Evolutionary conservation across 2,113 vertebrate genomes (phyloP).

Genomic region (Sylvietta virens): DNA sequence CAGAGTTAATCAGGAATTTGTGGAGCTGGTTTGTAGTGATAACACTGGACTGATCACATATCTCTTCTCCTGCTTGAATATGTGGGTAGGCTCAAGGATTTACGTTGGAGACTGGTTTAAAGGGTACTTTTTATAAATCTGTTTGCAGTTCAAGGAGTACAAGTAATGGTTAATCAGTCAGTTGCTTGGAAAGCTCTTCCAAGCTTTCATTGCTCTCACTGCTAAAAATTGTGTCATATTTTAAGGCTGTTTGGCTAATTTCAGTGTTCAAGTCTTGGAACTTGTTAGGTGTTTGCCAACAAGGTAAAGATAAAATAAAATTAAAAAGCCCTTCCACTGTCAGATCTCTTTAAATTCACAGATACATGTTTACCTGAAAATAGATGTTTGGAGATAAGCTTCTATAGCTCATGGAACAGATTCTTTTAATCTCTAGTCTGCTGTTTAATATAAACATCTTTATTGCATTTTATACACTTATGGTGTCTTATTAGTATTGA

Average conservation of each 20-base stretch:
- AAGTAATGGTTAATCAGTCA: background rate
- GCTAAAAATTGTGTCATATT: background rate
- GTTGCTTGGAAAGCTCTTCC: background rate
- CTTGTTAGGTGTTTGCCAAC: background rate
- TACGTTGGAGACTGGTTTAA: background rate
- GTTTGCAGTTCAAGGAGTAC: background rate
- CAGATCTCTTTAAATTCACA: background rate
- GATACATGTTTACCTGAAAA: background rate
- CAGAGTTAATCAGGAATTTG: background rate
- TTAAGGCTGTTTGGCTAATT: background rate
- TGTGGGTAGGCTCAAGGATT: background rate
- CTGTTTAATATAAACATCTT: slow-evolving; percentile 61
- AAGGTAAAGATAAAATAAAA: background rate
- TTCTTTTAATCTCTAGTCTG: slow-evolving; percentile 34
- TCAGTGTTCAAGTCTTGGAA: background rate
- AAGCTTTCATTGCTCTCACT: background rate
- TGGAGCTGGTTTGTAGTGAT: background rate
- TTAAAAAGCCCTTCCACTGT: background rate
- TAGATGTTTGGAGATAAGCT: background rate
- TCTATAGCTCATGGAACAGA: background rate
- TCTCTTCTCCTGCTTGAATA: background rate
- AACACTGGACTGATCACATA: fast-evolving
- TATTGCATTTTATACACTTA: slow-evolving; percentile 51
- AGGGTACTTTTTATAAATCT: background rate
- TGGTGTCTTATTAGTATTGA: slow-evolving; percentile 52